A percentile compares a stretch with the other conserved stretches of the same genome.
Conservation (phyloP, 2,797 vertebrate genomes). For the Pantherophis vulpinus region DNA sequence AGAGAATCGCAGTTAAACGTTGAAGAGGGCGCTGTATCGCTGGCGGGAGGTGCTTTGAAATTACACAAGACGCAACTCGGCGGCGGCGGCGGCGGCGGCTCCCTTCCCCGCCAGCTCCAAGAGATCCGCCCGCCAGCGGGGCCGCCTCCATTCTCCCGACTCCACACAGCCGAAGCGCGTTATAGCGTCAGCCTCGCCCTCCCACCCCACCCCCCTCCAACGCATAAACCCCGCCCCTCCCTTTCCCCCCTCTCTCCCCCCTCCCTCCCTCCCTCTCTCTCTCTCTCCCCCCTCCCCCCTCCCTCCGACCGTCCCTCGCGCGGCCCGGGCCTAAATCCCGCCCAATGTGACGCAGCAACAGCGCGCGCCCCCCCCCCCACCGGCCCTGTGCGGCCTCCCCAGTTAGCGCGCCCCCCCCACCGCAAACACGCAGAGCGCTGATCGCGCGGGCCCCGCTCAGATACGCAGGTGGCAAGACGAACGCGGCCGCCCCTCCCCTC, state of each 20-base stretch:
- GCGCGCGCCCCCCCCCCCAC: conserved; percentile 49
- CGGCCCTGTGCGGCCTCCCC: conserved; percentile 43
- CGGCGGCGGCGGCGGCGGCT: background rate
- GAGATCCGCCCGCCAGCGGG: background rate
- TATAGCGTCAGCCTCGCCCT: background rate
- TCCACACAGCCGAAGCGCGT: background rate
- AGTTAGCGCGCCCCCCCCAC: conserved; percentile 28
- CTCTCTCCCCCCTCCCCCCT: background rate
- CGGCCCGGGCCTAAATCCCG: conserved; percentile 39
- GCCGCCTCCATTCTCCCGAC: conserved; percentile 6
- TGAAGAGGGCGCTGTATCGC: background rate
- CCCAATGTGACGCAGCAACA: conserved; percentile 67
- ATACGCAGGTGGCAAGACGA: conserved; percentile 23
- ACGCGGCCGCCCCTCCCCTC: conserved; percentile 8
- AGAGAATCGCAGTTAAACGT: background rate
- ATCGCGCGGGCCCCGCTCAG: conserved; percentile 3
- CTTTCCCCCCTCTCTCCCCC: background rate
- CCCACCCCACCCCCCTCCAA: background rate
- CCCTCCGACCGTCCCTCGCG: background rate
- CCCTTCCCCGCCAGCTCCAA: background rate
- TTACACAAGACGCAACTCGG: background rate
- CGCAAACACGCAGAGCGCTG: background rate
- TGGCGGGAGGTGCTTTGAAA: background rate
- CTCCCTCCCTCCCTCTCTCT: background rate
- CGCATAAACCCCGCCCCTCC: conserved; percentile 38